phyloP scores from a whole-genome alignment of 2,113 vertebrate species.

The Otolemur garnettii region DNA sequence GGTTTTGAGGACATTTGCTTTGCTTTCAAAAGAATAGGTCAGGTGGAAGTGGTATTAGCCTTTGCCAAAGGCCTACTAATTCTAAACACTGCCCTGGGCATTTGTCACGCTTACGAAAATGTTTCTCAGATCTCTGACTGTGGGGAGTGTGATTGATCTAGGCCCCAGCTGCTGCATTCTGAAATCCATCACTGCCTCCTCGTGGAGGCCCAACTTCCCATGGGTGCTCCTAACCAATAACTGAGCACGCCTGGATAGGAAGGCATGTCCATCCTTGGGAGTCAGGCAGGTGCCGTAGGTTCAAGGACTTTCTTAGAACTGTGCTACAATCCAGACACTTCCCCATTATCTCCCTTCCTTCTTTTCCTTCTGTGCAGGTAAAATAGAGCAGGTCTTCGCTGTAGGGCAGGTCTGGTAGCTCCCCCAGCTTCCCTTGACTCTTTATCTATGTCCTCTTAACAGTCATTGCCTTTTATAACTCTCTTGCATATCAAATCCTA shows the following conservation, averaged over 20 bases:
- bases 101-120: not conserved
- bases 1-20: not conserved
- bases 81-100: not conserved
- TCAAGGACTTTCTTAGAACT: conserved; percentile 3
- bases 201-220: not conserved
- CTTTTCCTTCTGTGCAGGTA: not conserved
- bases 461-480: not conserved
- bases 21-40: conserved; percentile 24
- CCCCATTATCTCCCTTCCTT: not conserved
- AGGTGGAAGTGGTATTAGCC: not conserved
- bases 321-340: not conserved
- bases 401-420: not conserved
- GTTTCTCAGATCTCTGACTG: not conserved
- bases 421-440: not conserved
- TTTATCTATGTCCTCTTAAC: not conserved
- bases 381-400: not conserved
- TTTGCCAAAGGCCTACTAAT: not conserved
- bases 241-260: not conserved
- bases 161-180: not conserved
- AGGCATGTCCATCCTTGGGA: not conserved
- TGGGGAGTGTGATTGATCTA: not conserved
- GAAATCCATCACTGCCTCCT: conserved; percentile 3
- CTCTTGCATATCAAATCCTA: not conserved
- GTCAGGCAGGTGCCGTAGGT: not conserved
- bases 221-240: not conserved